phyloP scores from a whole-genome alignment of 2,113 vertebrate species.

The Mastomys natalensis region DNA sequence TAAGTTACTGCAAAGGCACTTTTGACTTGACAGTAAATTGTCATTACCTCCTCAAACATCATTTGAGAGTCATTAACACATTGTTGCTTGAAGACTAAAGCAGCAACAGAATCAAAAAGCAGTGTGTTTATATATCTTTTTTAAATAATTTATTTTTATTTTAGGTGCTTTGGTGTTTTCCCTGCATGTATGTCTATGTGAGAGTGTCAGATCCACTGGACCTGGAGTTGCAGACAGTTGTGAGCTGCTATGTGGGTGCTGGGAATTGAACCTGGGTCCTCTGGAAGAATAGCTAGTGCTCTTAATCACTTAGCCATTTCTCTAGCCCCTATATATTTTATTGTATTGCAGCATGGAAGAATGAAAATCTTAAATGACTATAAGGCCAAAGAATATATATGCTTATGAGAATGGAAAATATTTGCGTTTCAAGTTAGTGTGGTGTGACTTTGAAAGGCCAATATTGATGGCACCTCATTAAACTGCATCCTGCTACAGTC shows the following conservation, averaged over 20 bases:
- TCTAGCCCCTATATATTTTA: not conserved
- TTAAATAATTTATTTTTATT: too few species aligned
- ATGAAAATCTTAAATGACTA: conserved; percentile 25
- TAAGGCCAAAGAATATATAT: not conserved
- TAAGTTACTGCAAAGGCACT: not conserved
- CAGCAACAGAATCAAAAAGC: not conserved
- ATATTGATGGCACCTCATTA: not conserved
- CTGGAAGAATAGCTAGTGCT: too few species aligned
- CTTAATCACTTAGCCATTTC: too few species aligned
- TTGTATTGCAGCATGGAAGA: not conserved
- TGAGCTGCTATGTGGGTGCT: too few species aligned
- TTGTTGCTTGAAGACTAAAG: not conserved
- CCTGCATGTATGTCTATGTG: too few species aligned
- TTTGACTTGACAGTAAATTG: conserved; percentile 16
- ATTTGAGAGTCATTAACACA: not conserved
- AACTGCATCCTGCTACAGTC: not conserved
- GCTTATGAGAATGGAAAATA: conserved; percentile 1
- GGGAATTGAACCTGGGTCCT: too few species aligned
- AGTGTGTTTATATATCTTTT: not conserved
- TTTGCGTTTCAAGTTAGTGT: conserved; percentile 18
- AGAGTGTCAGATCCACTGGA: too few species aligned
- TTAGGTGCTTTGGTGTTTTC: too few species aligned
- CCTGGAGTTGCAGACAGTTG: too few species aligned
- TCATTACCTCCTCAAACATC: not conserved
- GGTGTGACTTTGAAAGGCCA: not conserved